phyloP scores from a whole-genome alignment of 2,797 vertebrate genomes.

The Lemur catta region DNA sequence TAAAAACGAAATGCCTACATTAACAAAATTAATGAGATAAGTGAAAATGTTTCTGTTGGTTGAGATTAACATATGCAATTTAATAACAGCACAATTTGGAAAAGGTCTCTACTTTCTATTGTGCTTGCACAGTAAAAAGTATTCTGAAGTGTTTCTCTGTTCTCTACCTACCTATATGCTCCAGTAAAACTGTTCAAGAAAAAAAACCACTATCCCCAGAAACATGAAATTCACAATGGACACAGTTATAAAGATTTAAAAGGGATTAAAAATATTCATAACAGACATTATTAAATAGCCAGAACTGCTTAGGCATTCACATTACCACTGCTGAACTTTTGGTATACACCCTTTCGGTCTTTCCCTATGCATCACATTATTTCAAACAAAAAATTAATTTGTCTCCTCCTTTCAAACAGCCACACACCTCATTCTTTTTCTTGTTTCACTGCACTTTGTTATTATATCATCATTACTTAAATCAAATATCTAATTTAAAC shows the following conservation, averaged over 20 bases:
- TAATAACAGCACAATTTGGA: not conserved
- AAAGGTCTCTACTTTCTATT: not conserved
- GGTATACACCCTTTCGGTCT: not conserved
- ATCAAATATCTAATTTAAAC: constrained; percentile 7
- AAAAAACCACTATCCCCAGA: not conserved
- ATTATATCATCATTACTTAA: not conserved
- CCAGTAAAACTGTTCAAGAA: not conserved
- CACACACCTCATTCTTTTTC: not conserved
- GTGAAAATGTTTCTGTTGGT: not conserved
- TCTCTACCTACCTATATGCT: not conserved
- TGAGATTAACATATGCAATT: not conserved
- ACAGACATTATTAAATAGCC: not conserved
- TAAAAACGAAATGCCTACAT: not conserved
- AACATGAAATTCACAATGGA: not conserved
- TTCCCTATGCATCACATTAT: not conserved
- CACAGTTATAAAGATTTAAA: not conserved
- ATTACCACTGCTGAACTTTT: not conserved
- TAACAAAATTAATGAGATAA: not conserved
- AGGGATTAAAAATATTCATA: not conserved
- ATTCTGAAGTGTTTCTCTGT: not conserved
- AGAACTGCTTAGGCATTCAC: not conserved
- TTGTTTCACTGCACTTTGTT: not conserved
- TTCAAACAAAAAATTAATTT: not conserved
- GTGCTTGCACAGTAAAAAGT: not conserved
- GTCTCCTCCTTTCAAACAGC: not conserved